Percentiles rank a stretch among this genome's conserved stretches.
Evolutionary conservation across 2,888 invertebrate genomes (phyloP).

Genomic region (Sphaeridia pumilis): DNA sequence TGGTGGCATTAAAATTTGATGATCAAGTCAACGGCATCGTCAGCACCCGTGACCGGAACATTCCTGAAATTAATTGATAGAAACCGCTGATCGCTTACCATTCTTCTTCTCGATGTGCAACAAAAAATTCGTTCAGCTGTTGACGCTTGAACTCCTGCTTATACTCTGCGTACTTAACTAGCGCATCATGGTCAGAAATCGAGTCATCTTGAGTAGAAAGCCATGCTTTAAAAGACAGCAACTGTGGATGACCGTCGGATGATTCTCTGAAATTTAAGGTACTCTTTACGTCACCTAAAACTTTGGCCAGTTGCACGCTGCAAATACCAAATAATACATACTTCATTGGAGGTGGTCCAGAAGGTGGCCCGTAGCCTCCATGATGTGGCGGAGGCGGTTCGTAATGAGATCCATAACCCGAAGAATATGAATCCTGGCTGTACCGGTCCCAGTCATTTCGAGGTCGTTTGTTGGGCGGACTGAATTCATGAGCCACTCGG

Average conservation of each 20-base stretch:
- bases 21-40: no score
- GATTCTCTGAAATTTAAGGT: constrained; percentile 31
- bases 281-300: not conserved
- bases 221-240: constrained; percentile 96
- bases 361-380: constrained; percentile 41
- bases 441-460: constrained; percentile 34
- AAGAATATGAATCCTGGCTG: constrained; percentile 25
- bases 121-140: constrained; percentile 96
- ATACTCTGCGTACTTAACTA: constrained; percentile 95
- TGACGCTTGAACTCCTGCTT: constrained; percentile 92
- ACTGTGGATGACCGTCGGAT: constrained; percentile 55
- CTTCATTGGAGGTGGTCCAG: constrained; percentile 56
- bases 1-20: no score
- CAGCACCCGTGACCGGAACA: no score
- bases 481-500: constrained; percentile 32
- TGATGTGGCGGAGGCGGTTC: constrained; percentile 19
- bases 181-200: constrained; percentile 92
- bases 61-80: no score
- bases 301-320: no score
- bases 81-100: constrained; percentile 89
- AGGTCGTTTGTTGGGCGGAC: constrained; percentile 35
- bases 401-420: constrained; percentile 28
- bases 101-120: constrained; percentile 98
- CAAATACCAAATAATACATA: not conserved
- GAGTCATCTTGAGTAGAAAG: constrained; percentile 92